Percentiles rank a stretch among this genome's conserved stretches.
These are phyloP conservation scores for Archips crataeganus DNA, from an alignment of 2,888 invertebrate species.

Conservation along the genomic window DNA sequence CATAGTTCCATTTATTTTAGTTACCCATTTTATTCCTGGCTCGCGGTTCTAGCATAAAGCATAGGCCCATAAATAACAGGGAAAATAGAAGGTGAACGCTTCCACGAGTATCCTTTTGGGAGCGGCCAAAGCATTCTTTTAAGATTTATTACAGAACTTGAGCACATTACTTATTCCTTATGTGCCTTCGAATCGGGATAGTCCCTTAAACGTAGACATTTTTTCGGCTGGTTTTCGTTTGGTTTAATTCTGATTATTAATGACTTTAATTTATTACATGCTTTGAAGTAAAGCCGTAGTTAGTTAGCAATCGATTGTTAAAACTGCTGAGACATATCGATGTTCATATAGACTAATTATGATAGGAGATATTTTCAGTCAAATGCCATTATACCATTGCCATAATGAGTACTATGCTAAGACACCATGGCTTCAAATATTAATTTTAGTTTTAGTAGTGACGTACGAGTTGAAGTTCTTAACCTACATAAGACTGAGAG, in stretches of 20 bases:
- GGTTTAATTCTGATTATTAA: conserved; percentile 44
- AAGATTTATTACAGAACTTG: conserved; percentile 85
- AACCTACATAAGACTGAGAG: too few relatives aligned
- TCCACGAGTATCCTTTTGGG: conserved; percentile 85
- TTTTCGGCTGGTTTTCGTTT: conserved; percentile 55
- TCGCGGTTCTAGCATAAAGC: conserved; percentile 82
- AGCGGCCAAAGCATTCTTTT: conserved; percentile 85
- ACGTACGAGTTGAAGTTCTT: too few relatives aligned
- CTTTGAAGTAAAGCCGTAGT: conserved; percentile 19
- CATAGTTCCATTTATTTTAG: conserved; percentile 80
- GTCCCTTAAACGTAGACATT: conserved; percentile 66
- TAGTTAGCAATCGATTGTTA: neutral
- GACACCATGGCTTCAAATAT: neutral
- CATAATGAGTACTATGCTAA: neutral
- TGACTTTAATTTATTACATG: conserved; percentile 32
- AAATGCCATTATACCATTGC: neutral
- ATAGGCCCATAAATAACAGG: conserved; percentile 84
- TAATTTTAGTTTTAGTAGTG: too few relatives aligned
- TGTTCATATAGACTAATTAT: neutral
- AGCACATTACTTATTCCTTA: conserved; percentile 84
- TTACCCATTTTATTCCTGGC: conserved; percentile 83
- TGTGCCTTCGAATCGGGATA: conserved; percentile 75
- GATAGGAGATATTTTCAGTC: neutral
- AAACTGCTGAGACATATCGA: neutral
- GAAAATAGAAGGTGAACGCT: conserved; percentile 85